Percentiles rank a stretch among this genome's conserved stretches.
Evolutionary conservation across 1,140 invertebrate genomes (phyloP).

Genomic region (Platorchestia sp.): DNA sequence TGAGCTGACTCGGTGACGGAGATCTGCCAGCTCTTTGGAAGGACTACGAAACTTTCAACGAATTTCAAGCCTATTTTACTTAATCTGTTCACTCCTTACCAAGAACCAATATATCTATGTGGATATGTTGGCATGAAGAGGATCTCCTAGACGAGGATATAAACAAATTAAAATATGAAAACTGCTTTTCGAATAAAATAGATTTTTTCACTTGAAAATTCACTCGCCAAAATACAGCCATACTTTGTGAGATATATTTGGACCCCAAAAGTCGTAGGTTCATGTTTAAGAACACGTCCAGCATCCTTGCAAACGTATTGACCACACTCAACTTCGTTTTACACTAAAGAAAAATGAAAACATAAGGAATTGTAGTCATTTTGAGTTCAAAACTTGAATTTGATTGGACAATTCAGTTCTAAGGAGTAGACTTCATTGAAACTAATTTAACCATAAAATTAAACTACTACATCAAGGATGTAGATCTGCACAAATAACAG

Average conservation of each 20-base stretch:
- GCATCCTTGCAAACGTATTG: background rate
- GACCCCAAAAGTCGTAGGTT: too few species aligned
- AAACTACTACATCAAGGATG: too few species aligned
- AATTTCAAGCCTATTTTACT: background rate
- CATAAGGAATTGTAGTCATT: background rate
- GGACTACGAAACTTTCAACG: background rate
- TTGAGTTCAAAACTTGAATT: too few species aligned
- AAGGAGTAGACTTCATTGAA: background rate
- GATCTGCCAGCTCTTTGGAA: background rate
- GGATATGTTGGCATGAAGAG: too few species aligned
- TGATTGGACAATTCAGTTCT: background rate
- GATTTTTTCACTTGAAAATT: too few species aligned
- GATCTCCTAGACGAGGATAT: too few species aligned
- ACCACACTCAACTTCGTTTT: background rate
- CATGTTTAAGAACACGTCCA: background rate
- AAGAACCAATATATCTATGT: background rate
- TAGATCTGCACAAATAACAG: too few species aligned
- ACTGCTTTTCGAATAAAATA: too few species aligned
- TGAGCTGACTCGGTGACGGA: background rate
- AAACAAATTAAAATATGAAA: too few species aligned
- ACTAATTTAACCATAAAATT: too few species aligned
- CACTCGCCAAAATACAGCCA: too few species aligned
- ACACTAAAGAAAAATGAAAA: background rate
- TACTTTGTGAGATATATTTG: too few species aligned
- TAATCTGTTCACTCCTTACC: background rate